Conservation (phyloP, 2,113 vertebrate genomes). For the Cavia porcellus region DNA sequence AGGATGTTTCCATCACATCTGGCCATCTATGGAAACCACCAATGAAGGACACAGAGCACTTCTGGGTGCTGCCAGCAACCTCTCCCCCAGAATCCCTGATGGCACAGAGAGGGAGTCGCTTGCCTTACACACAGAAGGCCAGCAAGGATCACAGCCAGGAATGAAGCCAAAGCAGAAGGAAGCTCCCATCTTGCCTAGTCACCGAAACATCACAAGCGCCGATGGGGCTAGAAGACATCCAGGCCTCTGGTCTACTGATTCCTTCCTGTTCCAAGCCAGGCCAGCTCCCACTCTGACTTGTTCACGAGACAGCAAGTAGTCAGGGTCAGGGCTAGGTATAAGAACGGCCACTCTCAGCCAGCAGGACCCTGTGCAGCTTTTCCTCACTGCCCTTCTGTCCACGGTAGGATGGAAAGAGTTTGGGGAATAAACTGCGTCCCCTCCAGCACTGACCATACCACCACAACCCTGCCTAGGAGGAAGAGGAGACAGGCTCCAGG, state of each 20-base stretch:
- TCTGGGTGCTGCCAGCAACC: not conserved
- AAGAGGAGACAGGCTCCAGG: not conserved
- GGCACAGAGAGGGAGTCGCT: not conserved
- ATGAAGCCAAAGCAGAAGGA: not conserved
- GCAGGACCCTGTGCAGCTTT: not conserved
- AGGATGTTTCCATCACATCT: not conserved
- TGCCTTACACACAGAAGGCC: no score
- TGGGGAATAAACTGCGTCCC: not conserved
- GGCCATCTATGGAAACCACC: not conserved
- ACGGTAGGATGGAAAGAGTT: not conserved
- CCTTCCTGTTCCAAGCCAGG: not conserved
- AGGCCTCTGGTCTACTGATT: not conserved
- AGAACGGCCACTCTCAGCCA: not conserved
- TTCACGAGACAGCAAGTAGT: not conserved
- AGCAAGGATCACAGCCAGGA: not conserved
- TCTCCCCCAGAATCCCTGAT: not conserved
- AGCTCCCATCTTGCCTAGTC: accelerated
- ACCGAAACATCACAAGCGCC: not conserved
- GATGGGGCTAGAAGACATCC: not conserved
- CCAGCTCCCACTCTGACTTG: no score
- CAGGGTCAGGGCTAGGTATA: no score
- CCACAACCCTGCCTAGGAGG: not conserved
- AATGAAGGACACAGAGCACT: not conserved
- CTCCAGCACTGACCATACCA: not conserved
- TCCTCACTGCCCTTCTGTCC: accelerated